These are phyloP conservation scores for Clarias fuscus DNA, from an alignment of 2,797 vertebrate genomes.

Conservation along the genomic window DNA sequence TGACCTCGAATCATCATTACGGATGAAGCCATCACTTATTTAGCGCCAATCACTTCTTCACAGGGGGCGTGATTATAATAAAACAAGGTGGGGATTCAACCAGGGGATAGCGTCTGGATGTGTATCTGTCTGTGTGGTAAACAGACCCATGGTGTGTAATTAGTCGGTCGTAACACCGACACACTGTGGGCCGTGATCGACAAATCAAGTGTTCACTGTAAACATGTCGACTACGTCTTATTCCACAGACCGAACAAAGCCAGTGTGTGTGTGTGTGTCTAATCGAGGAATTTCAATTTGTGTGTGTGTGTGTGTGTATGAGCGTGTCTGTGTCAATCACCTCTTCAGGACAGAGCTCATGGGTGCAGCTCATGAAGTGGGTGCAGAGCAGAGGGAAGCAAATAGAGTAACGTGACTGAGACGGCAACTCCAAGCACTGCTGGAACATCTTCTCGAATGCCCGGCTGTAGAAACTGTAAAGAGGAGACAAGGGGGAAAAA, in stretches of 20 bases:
- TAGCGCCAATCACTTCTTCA: conserved; percentile 4
- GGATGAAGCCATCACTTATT: background rate
- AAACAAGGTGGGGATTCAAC: conserved; percentile 24
- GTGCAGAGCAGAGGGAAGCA: conserved; percentile 97
- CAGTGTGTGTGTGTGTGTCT: background rate
- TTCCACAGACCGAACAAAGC: conserved; percentile 8
- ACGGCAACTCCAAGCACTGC: conserved; percentile 97
- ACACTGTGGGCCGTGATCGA: background rate
- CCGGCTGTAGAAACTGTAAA: conserved; percentile 93
- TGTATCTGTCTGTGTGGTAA: background rate
- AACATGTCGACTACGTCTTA: conserved; percentile 19
- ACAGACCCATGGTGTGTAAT: conserved; percentile 18
- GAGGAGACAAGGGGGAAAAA: background rate
- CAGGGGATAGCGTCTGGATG: background rate
- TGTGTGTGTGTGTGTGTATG: background rate
- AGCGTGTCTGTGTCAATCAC: conserved; percentile 67
- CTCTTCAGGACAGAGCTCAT: conserved; percentile 98
- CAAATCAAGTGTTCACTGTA: conserved; percentile 21
- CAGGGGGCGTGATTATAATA: background rate
- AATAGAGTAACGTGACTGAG: conserved; percentile 96
- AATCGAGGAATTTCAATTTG: background rate
- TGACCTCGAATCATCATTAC: conserved; percentile 10
- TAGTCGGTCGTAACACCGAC: conserved; percentile 6
- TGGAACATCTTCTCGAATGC: conserved; percentile 99
- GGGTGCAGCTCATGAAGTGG: conserved; percentile 99